Base-by-base conservation (phyloP, 2,888 invertebrate genomes). In the Tipula confusa region DNA sequence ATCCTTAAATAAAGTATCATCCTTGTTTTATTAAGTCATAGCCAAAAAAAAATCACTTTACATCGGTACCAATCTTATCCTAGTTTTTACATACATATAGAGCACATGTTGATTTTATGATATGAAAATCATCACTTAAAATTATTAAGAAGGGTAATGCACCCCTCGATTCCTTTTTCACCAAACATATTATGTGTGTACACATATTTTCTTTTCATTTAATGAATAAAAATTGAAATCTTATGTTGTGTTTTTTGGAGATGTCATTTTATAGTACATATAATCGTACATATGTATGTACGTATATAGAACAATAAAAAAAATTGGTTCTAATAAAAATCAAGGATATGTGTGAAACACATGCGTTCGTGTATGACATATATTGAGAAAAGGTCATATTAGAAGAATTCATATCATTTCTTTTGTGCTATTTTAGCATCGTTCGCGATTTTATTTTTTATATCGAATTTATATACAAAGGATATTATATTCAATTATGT, bases 191-290 rank as follows among this genome's bases (percentile, higher is more conserved):
- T 64, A 64, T 64, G 18, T 64, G 24, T 64, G 64, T 64, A 43
- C 24, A 24, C 48, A 48, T 64, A 64, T 64, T 64, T 64, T 64
- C 64, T 64, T 64, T n/a, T 64, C 18, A 64, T 64, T 64, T 64
- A 64, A 64, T 64, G 64, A 64, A 64, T 64, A 64, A 24, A 64
- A 64, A 64, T 64, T 64, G 64, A 64, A 64, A 64, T 64, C 24
- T 64, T 64, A 64, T 64, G 18, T 64, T 64, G n/a, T 43, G 4
- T 43, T 18, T 43, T 64, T 24, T 24, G 24, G 64, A 18, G 24
- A 64, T 24, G 24, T 64, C 64, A 1, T 64, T 24, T 64, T 64
- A 7, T 64, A n/a, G n/a, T 64, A 15, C 15, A 15, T 15, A 43
- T 15, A 18, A 9, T 33, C 15, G 36, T 36, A 9, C n/a, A 6